A percentile compares a stretch with the other conserved stretches of the same genome.
Evolutionary conservation across 1,140 invertebrate species (phyloP).

Genomic region (Vanessa tameamea): DNA sequence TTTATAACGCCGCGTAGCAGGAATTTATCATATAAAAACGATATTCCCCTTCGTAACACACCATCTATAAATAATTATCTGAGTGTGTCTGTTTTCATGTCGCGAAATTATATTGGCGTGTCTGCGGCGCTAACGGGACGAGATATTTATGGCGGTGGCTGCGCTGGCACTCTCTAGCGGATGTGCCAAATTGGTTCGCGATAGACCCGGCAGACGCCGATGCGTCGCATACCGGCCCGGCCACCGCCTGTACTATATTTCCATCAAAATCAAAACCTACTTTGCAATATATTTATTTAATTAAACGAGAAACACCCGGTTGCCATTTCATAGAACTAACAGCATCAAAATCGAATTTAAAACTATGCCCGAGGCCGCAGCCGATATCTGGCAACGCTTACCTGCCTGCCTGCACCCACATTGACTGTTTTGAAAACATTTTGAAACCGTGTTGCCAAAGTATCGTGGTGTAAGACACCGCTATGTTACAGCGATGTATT

Average conservation of each 20-base stretch:
- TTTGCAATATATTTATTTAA: slow-evolving; percentile 44
- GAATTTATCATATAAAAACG: slow-evolving; percentile 14
- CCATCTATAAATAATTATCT: not conserved
- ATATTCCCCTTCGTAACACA: not conserved
- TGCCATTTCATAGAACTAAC: not conserved
- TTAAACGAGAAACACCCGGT: not conserved
- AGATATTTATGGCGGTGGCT: slow-evolving; percentile 64
- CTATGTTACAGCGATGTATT: slow-evolving; percentile 69
- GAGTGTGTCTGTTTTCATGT: slow-evolving; percentile 34
- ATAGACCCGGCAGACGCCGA: slow-evolving; percentile 74
- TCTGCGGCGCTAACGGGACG: slow-evolving; percentile 59
- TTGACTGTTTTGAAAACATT: slow-evolving; percentile 71
- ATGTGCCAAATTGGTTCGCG: slow-evolving; percentile 77
- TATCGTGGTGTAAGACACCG: slow-evolving; percentile 68
- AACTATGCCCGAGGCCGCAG: slow-evolving; percentile 7
- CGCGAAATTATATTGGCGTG: slow-evolving; percentile 48
- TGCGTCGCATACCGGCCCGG: slow-evolving; percentile 73
- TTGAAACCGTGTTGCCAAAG: slow-evolving; percentile 73
- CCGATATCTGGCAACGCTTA: slow-evolving; percentile 30
- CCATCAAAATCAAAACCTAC: slow-evolving; percentile 47
- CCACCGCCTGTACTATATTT: slow-evolving; percentile 60
- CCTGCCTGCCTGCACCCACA: slow-evolving; percentile 53
- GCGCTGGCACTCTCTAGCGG: slow-evolving; percentile 66
- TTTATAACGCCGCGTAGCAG: slow-evolving; percentile 30
- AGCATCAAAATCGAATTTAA: not conserved